Base-by-base conservation (phyloP, 2,797 vertebrate species). In the Alectoris magna region DNA sequence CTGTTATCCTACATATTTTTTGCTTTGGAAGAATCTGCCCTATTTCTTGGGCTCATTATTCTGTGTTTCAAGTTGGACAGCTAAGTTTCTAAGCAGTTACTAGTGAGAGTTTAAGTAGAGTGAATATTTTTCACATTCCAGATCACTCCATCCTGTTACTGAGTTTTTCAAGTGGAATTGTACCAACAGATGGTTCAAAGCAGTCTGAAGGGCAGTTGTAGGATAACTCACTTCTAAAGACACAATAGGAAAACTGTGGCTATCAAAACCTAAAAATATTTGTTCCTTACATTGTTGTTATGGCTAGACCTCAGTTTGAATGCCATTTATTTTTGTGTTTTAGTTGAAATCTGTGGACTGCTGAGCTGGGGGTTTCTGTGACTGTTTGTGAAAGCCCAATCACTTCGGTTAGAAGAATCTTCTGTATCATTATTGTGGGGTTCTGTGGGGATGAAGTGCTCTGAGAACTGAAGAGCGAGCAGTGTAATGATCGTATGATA, bases 21-120 rank as follows among this genome's bases (percentile, higher is more conserved):
- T 84, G 49, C 49, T 95, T 87, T 73, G 84, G 59, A 78, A 75
- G 46, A 79, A 55, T 41, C 59, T 76, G 31, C 56, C 46, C 8
- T 9, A 6, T 49, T 66, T 16, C 38, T 64, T 44, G 48, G 75
- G 60, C 43, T 85, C 69, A 2, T 81, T 68, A 11, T 29, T 79
- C 58, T 29, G 59, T 58, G 22, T 2, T 68, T 69, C 53, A 44
- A 31, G 82, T 88, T 34, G 59, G 56, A 85, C 44, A 74, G 34
- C 67, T 3, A 38, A 58, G 51, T 48, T 88, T 56, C 63, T 43
- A 55, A 73, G 63, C 27, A 69, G 31, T 29, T 79, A 24, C 26
- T n/a, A 55, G 23, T 39, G 7, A 14, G 39, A 71, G 10, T 77
- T 90, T 29, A 67, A 74, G n/a, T 59, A 67, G 51, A 69, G 69